Percentiles rank a stretch among this genome's conserved stretches.
Evolutionary conservation across 2,113 vertebrate species (phyloP).

Genomic region (Zingel zingel): DNA sequence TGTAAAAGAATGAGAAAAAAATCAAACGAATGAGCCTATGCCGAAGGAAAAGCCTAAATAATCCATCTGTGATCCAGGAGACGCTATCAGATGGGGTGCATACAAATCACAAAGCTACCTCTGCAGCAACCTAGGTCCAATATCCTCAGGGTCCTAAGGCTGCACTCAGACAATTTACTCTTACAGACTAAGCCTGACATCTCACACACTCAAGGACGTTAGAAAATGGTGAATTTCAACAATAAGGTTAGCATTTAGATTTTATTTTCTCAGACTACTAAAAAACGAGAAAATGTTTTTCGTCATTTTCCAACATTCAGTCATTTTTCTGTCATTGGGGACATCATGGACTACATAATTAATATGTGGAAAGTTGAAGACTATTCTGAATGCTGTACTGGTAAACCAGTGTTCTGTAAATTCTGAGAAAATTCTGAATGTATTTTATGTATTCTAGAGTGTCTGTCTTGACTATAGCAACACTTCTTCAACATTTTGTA

Average conservation of each 20-base stretch:
- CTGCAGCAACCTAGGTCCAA: constrained; percentile 80
- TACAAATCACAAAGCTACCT: constrained; percentile 83
- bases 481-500: background rate
- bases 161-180: constrained; percentile 66
- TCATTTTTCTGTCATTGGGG: background rate
- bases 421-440: background rate
- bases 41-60: constrained; percentile 77
- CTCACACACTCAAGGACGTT: constrained; percentile 28
- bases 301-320: background rate
- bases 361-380: background rate
- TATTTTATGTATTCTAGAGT: background rate
- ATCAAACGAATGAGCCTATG: constrained; percentile 65
- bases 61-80: constrained; percentile 82
- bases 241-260: background rate
- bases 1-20: constrained; percentile 38
- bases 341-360: background rate
- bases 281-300: background rate
- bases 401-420: background rate
- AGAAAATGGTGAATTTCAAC: constrained; percentile 9
- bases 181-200: constrained; percentile 39
- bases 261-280: constrained; percentile 21
- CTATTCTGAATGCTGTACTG: background rate
- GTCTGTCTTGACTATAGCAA: background rate
- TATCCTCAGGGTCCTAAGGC: constrained; percentile 85
- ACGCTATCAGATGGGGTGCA: constrained; percentile 79